Evolutionary conservation across 2,113 vertebrate genomes (phyloP).

Genomic region (Osmerus eperlanus): DNA sequence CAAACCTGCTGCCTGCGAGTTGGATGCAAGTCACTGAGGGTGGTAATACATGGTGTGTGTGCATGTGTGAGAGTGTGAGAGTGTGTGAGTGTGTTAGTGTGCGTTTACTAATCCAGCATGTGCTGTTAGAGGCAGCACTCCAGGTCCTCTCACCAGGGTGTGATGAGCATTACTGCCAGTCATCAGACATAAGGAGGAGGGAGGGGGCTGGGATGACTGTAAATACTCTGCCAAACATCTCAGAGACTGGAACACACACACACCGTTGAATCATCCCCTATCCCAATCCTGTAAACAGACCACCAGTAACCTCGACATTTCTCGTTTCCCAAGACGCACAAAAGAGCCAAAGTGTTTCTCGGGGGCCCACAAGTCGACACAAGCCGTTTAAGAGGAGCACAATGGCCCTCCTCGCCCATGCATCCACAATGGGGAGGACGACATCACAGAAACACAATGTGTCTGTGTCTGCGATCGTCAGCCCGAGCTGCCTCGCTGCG

Average conservation of each 20-base stretch:
- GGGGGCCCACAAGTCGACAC: constrained; percentile 62
- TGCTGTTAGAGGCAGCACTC: constrained; percentile 44
- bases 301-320: constrained; percentile 60
- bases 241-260: constrained; percentile 4
- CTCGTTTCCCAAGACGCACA: constrained; percentile 56
- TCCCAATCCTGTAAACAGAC: constrained; percentile 32
- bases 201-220: constrained; percentile 4
- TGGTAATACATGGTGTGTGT: constrained; percentile 36
- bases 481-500: too few relatives aligned
- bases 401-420: constrained; percentile 9
- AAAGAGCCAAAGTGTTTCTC: constrained; percentile 62
- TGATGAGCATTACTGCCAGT: constrained; percentile 51
- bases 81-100: background rate
- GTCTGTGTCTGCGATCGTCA: constrained; percentile 20
- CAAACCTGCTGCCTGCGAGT: constrained; percentile 60
- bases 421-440: constrained; percentile 38
- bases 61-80: constrained; percentile 12
- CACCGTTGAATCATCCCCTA: constrained; percentile 35
- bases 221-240: constrained; percentile 27
- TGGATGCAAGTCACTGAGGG: constrained; percentile 41
- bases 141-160: constrained; percentile 40
- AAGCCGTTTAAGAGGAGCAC: constrained; percentile 57
- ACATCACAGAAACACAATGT: constrained; percentile 55
- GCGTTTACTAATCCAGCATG: constrained; percentile 43
- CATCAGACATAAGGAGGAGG: constrained; percentile 26